Evolutionary conservation across 2,888 invertebrate species (phyloP), one percentile per base, ranked within the genome.

Genomic region (Pachycephus smyrnensis): DNA sequence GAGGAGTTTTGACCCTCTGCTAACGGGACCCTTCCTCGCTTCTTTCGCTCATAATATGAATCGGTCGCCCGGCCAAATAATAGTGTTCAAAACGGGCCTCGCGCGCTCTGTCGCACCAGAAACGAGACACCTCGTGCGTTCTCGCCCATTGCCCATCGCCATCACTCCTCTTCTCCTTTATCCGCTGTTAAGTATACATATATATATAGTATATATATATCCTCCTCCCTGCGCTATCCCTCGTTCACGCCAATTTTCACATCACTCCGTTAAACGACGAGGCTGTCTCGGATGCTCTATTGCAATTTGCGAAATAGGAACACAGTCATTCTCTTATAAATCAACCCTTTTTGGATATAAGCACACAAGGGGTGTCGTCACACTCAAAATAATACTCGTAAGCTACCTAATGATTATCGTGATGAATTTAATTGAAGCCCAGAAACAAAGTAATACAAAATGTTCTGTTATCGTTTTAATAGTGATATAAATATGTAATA

Each of bases 11-110:
- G 90, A 89, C 89, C 89, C 90, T 89, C 82, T 85, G 88, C 89
- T 90, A 90, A 90, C 90, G 90, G 90, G 90, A 90, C 88, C 89
- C 89, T 89, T 89, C 89, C 84, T 88, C 89, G 89, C 89, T 89
- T 88, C 87, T 83, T 84, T 89, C 85, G 86, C 86, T 88, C 86
- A 84, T 88, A 89, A 89, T 87, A 87, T 88, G 86, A 89, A 89
- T 88, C 86, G 88, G 80, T 86, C 84, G 85, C 71, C 71, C 12
- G 79, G 79, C 82, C 85, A 89, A 89, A 90, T 90, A 89, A 90
- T 90, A 90, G 88, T 86, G 86, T 87, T 87, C 85, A 85, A 81
- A 84, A 80, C 82, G 79, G 80, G 75, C 79, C 76, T 84, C 82
- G 83, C 82, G 40, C 80, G 79, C 77, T 76, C 77, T 73, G 76